A percentile compares a stretch with the other conserved stretches of the same genome.
phyloP scores from a whole-genome alignment of 2,113 vertebrate genomes.

The Mormyrus lacerda region DNA sequence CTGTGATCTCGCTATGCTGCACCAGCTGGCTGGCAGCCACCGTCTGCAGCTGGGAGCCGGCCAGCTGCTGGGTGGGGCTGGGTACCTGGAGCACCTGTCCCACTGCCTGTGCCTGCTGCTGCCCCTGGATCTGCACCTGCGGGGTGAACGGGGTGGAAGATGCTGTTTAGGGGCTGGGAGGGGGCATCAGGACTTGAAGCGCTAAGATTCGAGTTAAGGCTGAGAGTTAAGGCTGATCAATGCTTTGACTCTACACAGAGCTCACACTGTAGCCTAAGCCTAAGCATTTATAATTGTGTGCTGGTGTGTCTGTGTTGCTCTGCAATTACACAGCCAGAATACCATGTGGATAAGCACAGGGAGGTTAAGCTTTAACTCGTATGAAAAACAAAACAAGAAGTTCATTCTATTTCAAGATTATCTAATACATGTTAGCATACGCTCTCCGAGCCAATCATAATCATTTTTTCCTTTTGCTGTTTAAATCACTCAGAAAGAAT shows the following conservation, averaged over 20 bases:
- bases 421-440: neutral
- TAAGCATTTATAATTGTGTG: neutral
- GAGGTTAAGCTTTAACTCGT: neutral
- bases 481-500: neutral
- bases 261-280: neutral
- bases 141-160: neutral
- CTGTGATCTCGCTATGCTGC: constrained; percentile 83
- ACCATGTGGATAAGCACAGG: neutral
- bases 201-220: neutral
- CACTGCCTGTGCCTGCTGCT: constrained; percentile 66
- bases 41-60: constrained; percentile 70
- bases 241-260: neutral
- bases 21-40: constrained; percentile 77
- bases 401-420: neutral
- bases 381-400: neutral
- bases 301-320: neutral
- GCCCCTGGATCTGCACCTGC: constrained; percentile 89
- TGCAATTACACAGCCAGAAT: neutral
- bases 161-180: neutral
- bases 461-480: neutral
- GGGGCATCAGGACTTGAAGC: neutral
- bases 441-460: neutral
- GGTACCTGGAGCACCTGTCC: constrained; percentile 75
- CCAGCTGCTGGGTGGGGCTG: constrained; percentile 64
- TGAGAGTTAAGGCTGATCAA: neutral